Conservation (phyloP, 2,113 vertebrate genomes). For the Eclectus roratus region DNA sequence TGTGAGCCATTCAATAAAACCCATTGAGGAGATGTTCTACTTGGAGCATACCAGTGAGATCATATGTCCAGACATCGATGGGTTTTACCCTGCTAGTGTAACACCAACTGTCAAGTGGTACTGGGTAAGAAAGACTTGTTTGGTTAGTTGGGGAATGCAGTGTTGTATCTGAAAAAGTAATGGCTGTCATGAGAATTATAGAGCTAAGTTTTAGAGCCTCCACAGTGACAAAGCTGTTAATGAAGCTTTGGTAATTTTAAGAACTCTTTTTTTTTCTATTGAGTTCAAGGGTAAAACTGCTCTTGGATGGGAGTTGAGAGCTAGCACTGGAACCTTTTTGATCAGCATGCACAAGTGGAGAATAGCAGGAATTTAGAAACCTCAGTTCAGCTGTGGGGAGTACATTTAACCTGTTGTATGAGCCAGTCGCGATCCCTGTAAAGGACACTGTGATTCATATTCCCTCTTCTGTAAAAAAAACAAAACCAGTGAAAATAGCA, state of each 20-base stretch:
- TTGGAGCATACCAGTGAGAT: conserved; percentile 64
- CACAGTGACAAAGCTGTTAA: not conserved
- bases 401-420: not conserved
- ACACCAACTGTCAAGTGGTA: conserved; percentile 80
- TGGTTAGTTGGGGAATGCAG: not conserved
- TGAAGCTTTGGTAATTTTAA: not conserved
- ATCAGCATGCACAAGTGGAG: accelerated
- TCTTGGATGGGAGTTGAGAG: not conserved
- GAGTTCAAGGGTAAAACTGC: not conserved
- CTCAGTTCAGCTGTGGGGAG: not conserved
- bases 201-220: not conserved
- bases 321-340: not conserved
- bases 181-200: not conserved
- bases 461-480: not conserved
- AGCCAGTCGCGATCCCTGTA: not conserved
- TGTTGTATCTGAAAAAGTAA: not conserved
- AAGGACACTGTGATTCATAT: not conserved
- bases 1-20: conserved; percentile 66
- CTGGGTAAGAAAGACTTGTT: conserved; percentile 64
- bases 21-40: conserved; percentile 46
- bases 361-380: not conserved
- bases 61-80: conserved; percentile 82
- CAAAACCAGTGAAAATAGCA: not conserved
- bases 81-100: conserved; percentile 74
- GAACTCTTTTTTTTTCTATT: not conserved